Conservation (phyloP, 2,113 vertebrate species). For the Phodopus roborovskii region DNA sequence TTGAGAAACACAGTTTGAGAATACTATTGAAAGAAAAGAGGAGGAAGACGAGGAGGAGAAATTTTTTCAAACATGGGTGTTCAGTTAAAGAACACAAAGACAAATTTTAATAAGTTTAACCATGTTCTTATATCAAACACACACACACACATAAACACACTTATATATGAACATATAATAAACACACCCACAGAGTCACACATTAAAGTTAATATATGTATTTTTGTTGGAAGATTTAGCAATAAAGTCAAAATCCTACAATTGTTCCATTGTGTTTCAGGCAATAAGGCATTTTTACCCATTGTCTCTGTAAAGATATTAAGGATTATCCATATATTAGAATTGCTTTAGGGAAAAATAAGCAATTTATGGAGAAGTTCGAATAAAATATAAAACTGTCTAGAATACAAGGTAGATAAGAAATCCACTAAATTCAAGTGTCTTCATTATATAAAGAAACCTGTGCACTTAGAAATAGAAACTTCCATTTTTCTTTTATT, state of each 20-base stretch:
- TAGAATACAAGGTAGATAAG: background rate
- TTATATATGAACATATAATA: background rate
- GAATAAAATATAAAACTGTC: background rate
- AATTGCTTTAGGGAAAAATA: background rate
- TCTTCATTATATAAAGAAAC: background rate
- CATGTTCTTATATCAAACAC: background rate
- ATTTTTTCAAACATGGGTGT: background rate
- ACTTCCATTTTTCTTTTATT: background rate
- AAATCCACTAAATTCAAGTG: background rate
- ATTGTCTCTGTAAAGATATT: background rate
- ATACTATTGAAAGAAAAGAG: too few species aligned
- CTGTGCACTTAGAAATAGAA: background rate
- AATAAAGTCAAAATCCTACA: background rate
- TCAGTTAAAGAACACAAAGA: background rate
- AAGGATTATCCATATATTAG: background rate
- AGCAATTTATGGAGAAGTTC: background rate
- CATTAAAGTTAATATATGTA: background rate
- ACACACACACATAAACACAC: background rate
- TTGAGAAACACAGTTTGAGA: background rate
- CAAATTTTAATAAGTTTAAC: background rate
- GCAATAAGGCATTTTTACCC: background rate
- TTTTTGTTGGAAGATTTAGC: background rate
- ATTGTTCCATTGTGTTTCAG: background rate
- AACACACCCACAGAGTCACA: background rate
- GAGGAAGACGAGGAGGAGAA: too few species aligned